These are phyloP conservation scores for Struthio camelus DNA, from an alignment of 2,113 vertebrate species.

Conservation along the genomic window DNA sequence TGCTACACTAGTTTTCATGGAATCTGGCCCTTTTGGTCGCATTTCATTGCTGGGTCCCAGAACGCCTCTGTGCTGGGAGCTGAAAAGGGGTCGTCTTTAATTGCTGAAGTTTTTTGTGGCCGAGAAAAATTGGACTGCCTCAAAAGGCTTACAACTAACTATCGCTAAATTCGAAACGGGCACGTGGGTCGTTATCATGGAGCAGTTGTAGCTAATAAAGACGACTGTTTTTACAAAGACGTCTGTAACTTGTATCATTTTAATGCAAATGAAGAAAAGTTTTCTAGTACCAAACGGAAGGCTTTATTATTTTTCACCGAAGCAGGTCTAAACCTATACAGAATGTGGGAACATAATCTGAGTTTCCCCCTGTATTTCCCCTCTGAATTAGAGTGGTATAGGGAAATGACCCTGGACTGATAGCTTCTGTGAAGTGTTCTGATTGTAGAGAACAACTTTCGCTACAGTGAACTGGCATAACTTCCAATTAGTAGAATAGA, in stretches of 20 bases:
- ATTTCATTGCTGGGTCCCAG: not conserved
- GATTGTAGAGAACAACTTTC: not conserved
- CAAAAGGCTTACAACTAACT: not conserved
- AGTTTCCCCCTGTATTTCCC: not conserved
- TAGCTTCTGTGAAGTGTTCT: not conserved
- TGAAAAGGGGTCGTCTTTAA: not conserved
- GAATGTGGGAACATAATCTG: not conserved
- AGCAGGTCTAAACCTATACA: not conserved
- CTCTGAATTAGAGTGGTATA: not conserved
- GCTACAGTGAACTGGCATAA: not conserved
- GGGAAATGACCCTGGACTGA: not conserved
- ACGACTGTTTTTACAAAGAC: not conserved
- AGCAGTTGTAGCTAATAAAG: not conserved
- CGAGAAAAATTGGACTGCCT: no score
- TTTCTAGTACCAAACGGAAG: not conserved
- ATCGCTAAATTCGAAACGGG: not conserved
- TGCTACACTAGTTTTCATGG: not conserved
- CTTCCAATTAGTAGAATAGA: no score
- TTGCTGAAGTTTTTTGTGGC: no score
- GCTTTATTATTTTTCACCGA: not conserved
- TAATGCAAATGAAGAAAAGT: not conserved
- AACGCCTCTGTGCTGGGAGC: not conserved
- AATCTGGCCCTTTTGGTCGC: not conserved
- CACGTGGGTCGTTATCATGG: not conserved
- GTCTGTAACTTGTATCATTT: not conserved